phyloP scores from a whole-genome alignment of 2,113 vertebrate genomes.

The Hypomesus transpacificus region DNA sequence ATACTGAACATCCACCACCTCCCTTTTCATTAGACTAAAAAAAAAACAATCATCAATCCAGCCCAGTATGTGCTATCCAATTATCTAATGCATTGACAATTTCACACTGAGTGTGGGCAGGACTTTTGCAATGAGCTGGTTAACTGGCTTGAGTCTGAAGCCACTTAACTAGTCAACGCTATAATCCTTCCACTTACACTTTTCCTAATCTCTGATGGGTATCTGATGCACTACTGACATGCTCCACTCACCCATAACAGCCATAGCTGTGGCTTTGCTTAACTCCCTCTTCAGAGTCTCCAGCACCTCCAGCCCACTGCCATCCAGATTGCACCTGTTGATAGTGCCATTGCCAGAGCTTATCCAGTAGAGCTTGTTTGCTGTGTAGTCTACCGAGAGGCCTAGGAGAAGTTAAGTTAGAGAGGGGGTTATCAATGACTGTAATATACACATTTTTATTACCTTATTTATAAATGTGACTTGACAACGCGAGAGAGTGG shows the following conservation, averaged over 20 bases:
- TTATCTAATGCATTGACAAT: conserved; percentile 49
- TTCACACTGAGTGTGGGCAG: conserved; percentile 36
- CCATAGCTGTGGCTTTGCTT: conserved; percentile 91
- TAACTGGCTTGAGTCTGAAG: conserved; percentile 33
- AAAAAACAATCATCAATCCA: conserved; percentile 61
- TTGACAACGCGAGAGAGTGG: too few species aligned
- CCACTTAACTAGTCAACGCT: conserved; percentile 57
- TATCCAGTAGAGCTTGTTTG: conserved; percentile 97
- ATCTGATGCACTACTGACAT: conserved; percentile 42
- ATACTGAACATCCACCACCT: conserved; percentile 55
- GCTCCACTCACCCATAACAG: conserved; percentile 92
- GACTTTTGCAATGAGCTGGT: conserved; percentile 30
- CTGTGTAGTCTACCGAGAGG: conserved; percentile 89
- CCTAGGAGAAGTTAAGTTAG: conserved; percentile 67
- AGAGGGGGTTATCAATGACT: background rate
- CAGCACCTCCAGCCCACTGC: conserved; percentile 89
- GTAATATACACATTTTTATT: background rate
- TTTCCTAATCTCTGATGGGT: conserved; percentile 46
- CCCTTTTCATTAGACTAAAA: conserved; percentile 50
- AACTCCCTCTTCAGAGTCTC: conserved; percentile 90
- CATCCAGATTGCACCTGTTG: conserved; percentile 96
- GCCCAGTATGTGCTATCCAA: conserved; percentile 52
- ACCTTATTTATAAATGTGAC: background rate
- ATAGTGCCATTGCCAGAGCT: conserved; percentile 97
- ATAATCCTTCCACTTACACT: conserved; percentile 56